Base-by-base conservation (phyloP, 2,888 invertebrate genomes). In the Papilio gigon region DNA sequence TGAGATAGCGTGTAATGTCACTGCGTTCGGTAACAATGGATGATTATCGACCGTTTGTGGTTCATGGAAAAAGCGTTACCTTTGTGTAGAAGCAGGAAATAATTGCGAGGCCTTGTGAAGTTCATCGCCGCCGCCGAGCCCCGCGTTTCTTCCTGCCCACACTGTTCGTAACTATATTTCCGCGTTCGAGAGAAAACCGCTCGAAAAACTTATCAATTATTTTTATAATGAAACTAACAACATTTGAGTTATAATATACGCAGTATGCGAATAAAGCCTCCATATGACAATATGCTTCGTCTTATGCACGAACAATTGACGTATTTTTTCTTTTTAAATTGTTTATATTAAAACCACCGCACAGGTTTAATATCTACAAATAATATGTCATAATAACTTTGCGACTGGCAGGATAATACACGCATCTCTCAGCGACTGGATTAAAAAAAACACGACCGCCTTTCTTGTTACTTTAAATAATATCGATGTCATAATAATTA, bases 181-280 rank as follows among this genome's bases (percentile, higher is more conserved):
- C 88, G 86, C 80, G 78, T 79, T 80, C 73, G 71, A 78, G 84
- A 84, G 87, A 87, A 88, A 88, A 82, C 79, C 82, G 80, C n/a
- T 56, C 17, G 53, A 56, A 30, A 27, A 56, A 85, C 85, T 86
- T 84, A 77, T 83, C 82, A 83, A 78, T 85, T 81, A 71, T 80
- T 74, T 75, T 75, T 65, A 65, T 67, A 53, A 65, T 65, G 60
- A 68, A 47, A 58, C 17, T 14, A 30, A 14, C 1, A 4, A 56
- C 37, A 37, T 30, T 63, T 47, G 50, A 42, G n/a, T 56, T 56
- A 42, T 44, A 37, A 30, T 37, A 25, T 42, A 35, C 25, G 33
- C 20, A 47, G 20, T n/a, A 22, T 40, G 20, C 63, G 35, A 47
- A 20, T 50, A 30, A 33, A 50, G 22, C 35, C 33, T 47, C 14